These are phyloP conservation scores for Encarsia formosa DNA, from an alignment of 2,888 invertebrate species.

Conservation along the genomic window DNA sequence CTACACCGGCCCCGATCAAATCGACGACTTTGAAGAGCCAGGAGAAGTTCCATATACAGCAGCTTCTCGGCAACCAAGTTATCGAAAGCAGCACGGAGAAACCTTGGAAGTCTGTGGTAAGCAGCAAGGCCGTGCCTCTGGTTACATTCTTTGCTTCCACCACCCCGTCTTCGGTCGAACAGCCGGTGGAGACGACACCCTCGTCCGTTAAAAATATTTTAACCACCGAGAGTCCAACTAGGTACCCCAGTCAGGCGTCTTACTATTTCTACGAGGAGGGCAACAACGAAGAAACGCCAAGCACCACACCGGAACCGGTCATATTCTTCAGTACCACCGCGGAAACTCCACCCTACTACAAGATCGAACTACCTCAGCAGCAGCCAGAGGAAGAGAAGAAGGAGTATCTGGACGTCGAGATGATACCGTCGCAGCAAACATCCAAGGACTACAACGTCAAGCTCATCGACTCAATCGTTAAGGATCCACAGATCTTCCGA, in stretches of 20 bases:
- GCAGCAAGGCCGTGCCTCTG: conserved; percentile 62
- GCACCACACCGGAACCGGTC: conserved; percentile 9
- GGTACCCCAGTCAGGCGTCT: conserved; percentile 51
- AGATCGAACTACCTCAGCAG: conserved; percentile 21
- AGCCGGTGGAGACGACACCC: conserved; percentile 41
- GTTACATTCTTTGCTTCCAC: conserved; percentile 59
- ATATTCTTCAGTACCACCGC: conserved; percentile 21
- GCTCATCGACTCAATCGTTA: conserved; percentile 37
- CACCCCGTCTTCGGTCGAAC: conserved; percentile 43
- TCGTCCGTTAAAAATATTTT: conserved; percentile 31
- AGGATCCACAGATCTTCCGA: conserved; percentile 37
- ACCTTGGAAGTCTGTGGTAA: conserved; percentile 51
- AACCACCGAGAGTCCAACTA: conserved; percentile 31
- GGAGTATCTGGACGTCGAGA: conserved; percentile 31
- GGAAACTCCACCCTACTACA: conserved; percentile 24
- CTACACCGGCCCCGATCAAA: conserved; percentile 33
- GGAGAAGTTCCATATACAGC: conserved; percentile 31
- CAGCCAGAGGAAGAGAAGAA: conserved; percentile 10
- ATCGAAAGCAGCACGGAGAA: conserved; percentile 46
- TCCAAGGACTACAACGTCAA: conserved; percentile 38
- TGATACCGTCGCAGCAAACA: conserved; percentile 26
- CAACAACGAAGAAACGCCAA: conserved; percentile 35
- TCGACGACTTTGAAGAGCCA: conserved; percentile 28
- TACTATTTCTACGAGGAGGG: conserved; percentile 68
- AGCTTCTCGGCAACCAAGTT: conserved; percentile 35